Evolutionary conservation across 2,888 invertebrate species (phyloP), one percentile per base, ranked within the genome.

Genomic region (Erebia epiphron): DNA sequence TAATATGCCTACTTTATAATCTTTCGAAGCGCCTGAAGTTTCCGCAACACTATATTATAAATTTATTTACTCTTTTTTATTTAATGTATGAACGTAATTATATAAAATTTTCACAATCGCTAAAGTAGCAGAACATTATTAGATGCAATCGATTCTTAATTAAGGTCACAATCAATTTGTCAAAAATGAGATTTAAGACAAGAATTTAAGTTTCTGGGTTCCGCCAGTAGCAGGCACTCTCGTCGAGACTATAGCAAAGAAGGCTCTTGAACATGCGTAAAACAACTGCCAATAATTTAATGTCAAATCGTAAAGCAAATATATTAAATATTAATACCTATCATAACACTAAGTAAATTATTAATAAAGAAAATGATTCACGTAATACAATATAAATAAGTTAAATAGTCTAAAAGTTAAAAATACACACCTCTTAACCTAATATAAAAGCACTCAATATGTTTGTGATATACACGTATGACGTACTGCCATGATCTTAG

Each of bases 341-440:
- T 87, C 83, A 82, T 91, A 90, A 91, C 83, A 86, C 92, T 92
- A 92, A 62, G 62, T 62, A 62, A 92, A 92, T 89, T 89, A 91
- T 91, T 90, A 91, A 35, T 85, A 92, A 93, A 93, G 91, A 88
- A 93, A 93, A 90, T 87, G 86, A 87, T 92, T 89, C 91, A 91
- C 89, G 87, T 90, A 92, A 92, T 92, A 91, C 90, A 90, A 91
- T 91, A 90, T 90, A 92, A 93, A 93, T 93, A 93, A 93, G 92
- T 92, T 92, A 92, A 92, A 92, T 92, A 92, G 89, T 92, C 92
- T 92, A 93, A 92, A 92, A 86, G 88, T 92, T 92, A 91, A 92
- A 92, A 92, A 91, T 93, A 93, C 93, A 93, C 93, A 92, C 93
- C 79, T 85, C 92, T 86, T 92, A 92, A 92, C 90, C 92, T 92